Evolutionary conservation across 1,140 invertebrate species (phyloP).

Genomic region (Reticulitermes speratus): DNA sequence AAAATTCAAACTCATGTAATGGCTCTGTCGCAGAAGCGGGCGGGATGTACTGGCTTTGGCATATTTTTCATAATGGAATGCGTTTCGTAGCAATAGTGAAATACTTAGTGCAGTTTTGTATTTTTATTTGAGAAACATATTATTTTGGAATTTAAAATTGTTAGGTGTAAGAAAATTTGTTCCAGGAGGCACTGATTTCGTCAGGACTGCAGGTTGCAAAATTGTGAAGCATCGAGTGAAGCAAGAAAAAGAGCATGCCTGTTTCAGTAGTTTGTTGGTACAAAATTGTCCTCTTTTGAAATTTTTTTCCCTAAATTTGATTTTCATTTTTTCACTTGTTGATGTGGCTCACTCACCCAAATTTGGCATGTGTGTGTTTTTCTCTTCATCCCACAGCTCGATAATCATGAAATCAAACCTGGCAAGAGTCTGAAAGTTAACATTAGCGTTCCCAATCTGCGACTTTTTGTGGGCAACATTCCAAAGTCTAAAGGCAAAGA

Average conservation of each 20-base stretch:
- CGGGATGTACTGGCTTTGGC: slow-evolving; percentile 13
- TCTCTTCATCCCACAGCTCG: slow-evolving; percentile 86
- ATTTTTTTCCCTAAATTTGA: slow-evolving; percentile 35
- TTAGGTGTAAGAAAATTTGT: slow-evolving; percentile 33
- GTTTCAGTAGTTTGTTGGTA: slow-evolving; percentile 40
- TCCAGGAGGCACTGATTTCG: slow-evolving; percentile 29
- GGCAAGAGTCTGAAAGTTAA: slow-evolving; percentile 99
- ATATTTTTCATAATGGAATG: slow-evolving; percentile 33
- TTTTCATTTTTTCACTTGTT: slow-evolving; percentile 37
- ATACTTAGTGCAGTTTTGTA: slow-evolving; percentile 29
- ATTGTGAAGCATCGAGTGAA: slow-evolving; percentile 32
- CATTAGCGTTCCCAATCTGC: slow-evolving; percentile 99
- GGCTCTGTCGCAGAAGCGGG: slow-evolving; percentile 38
- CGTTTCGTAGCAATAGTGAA: slow-evolving; percentile 27
- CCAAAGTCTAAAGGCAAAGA: slow-evolving; percentile 99
- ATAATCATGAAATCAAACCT: slow-evolving; percentile 99
- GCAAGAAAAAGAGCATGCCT: slow-evolving; percentile 38
- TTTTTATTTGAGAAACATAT: slow-evolving; percentile 16
- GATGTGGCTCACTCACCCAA: slow-evolving; percentile 48
- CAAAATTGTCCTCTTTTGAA: slow-evolving; percentile 43
- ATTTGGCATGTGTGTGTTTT: slow-evolving; percentile 64
- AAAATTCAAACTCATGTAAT: slow-evolving; percentile 36
- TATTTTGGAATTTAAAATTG: slow-evolving; percentile 23
- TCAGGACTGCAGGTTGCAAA: slow-evolving; percentile 28
- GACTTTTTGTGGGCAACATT: slow-evolving; percentile 99